These are phyloP conservation scores for Oncopodura yosiiana DNA, from an alignment of 1,140 invertebrate genomes.

Conservation along the genomic window DNA sequence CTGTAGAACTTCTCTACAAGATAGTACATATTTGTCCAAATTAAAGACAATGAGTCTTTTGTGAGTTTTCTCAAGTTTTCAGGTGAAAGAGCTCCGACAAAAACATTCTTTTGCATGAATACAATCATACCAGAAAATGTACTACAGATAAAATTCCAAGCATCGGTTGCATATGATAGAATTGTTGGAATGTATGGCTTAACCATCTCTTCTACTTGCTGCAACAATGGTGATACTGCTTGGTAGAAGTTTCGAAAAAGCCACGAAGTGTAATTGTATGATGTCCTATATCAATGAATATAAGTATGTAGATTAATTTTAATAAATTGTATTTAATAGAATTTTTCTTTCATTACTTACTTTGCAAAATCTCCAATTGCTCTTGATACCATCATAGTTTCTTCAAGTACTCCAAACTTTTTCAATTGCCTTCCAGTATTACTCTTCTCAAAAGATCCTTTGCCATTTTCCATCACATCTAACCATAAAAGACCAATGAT, in stretches of 20 bases:
- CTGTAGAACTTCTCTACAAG: constrained; percentile 8
- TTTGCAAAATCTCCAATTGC: background rate
- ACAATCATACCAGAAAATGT: background rate
- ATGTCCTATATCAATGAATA: background rate
- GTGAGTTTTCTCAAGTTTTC: constrained; percentile 28
- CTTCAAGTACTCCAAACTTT: constrained; percentile 28
- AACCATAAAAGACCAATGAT: constrained; percentile 28
- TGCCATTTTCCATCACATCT: constrained; percentile 33
- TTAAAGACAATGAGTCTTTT: constrained; percentile 26
- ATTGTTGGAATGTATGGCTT: constrained; percentile 33
- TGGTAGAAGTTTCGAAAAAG: constrained; percentile 31
- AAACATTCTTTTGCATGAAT: constrained; percentile 27
- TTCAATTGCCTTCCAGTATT: constrained; percentile 30
- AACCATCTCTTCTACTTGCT: constrained; percentile 30
- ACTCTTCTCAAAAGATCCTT: constrained; percentile 32
- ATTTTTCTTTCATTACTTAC: constrained; percentile 2
- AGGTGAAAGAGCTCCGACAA: constrained; percentile 29
- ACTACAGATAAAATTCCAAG: constrained; percentile 4
- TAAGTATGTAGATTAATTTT: background rate
- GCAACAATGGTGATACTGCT: constrained; percentile 34
- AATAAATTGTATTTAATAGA: background rate
- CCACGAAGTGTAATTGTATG: constrained; percentile 12
- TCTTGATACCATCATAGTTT: constrained; percentile 16
- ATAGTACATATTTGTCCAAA: constrained; percentile 25
- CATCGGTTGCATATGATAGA: constrained; percentile 5